Evolutionary conservation across 2,113 vertebrate genomes (phyloP), one percentile per base, ranked within the genome.

Genomic region (Arothron firmamentum): DNA sequence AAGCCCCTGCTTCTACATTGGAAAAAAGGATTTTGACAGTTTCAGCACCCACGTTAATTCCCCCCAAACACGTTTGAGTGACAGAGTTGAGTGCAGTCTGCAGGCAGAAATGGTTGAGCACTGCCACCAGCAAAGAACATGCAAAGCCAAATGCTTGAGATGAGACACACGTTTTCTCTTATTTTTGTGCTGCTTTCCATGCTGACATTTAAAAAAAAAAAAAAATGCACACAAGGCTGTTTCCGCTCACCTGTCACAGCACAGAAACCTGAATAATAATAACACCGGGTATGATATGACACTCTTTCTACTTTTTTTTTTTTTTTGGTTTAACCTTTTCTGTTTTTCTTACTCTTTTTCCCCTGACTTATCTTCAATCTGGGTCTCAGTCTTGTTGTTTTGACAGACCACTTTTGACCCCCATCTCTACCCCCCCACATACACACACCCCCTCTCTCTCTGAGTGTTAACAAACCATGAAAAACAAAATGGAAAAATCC

Each of bases 401-500:
- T 80, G 25, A 56, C 52, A 76, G 64, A 65, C 54, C 34, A 38
- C 34, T 38, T 38, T 38, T 12, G 11, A 38, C 34, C 52, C 65
- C 62, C 59, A 28, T 3, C 12, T 2, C 10, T 18, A n/a, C 38
- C 20, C 8, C 18, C 23, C 20, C 25, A 28, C 6, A 28, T 16
- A 15, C 43, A 45, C 43, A 13, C 43, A 45, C 28, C 57, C 25
- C 25, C 31, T 82, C 69, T 79, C 80, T 76, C 4, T 85, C 61
- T 87, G 82, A 86, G 76, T 86, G 78, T 12, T 70, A 55, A 79
- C 77, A 77, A 80, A 78, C 65, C 69, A 56, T 71, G 51, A 59
- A n/a, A 46, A 25, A 64, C 13, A 25, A 16, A 52, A 52, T 5
- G 73, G 84, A 82, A 79, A 78, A 83, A 59, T 56, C 72, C 79